These are phyloP conservation scores for Reticulitermes lucifugus DNA, from an alignment of 2,888 invertebrate species.

Conservation along the genomic window DNA sequence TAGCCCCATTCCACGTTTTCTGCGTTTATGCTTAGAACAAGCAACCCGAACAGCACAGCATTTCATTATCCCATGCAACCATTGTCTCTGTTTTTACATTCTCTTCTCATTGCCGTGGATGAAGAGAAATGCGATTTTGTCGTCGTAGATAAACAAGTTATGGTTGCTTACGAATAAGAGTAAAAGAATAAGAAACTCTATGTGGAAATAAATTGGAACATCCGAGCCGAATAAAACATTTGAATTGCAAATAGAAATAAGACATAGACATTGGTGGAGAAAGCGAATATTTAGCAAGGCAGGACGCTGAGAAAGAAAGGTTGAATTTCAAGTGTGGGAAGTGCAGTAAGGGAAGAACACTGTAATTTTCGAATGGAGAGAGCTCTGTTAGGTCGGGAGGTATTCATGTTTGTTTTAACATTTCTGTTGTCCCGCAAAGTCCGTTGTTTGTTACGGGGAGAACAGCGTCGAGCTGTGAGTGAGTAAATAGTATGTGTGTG, in stretches of 20 bases:
- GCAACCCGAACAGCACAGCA: background rate
- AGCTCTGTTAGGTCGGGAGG: background rate
- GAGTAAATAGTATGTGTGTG: too few species aligned
- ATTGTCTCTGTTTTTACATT: constrained; percentile 18
- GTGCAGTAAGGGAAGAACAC: background rate
- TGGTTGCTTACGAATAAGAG: constrained; percentile 22
- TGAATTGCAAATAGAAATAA: constrained; percentile 32
- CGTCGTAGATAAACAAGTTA: constrained; percentile 21
- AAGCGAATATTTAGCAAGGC: constrained; percentile 30
- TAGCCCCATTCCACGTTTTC: background rate
- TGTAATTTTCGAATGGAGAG: background rate
- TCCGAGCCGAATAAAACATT: constrained; percentile 25
- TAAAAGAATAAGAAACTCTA: constrained; percentile 4
- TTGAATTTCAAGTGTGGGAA: constrained; percentile 12
- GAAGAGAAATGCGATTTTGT: constrained; percentile 5
- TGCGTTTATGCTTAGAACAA: background rate
- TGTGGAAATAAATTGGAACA: background rate
- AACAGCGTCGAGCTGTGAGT: too few species aligned
- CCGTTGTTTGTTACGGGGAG: too few species aligned
- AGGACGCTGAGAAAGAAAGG: constrained; percentile 23
- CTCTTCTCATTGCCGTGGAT: background rate
- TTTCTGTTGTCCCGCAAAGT: too few species aligned
- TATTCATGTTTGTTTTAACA: background rate
- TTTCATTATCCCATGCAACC: constrained; percentile 1
- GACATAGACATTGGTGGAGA: background rate